Evolutionary conservation across 1,140 invertebrate species (phyloP).

Genomic region (Penaeus japonicus): DNA sequence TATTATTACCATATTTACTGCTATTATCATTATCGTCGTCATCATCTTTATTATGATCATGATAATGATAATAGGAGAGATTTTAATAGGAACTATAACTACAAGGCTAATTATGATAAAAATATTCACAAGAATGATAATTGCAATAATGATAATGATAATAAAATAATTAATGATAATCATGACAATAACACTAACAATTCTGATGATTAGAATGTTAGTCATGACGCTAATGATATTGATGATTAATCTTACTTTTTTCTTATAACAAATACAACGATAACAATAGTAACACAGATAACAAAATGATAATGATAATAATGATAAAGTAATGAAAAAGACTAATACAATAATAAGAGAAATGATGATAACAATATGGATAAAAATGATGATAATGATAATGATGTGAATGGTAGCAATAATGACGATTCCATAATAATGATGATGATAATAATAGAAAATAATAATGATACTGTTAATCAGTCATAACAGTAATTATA

Average conservation of each 20-base stretch:
- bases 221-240: not conserved
- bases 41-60: not conserved
- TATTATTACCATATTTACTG: no score
- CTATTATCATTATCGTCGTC: no score
- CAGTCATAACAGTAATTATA: not conserved
- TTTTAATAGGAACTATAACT: not conserved
- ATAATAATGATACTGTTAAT: no score
- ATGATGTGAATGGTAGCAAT: not conserved
- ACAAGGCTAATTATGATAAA: not conserved
- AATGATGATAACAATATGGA: not conserved
- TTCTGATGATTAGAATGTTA: not conserved
- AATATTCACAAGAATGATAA: not conserved
- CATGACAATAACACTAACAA: not conserved
- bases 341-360: no score
- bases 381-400: not conserved
- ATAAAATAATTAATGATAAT: not conserved
- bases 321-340: no score
- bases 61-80: not conserved
- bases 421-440: no score
- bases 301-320: no score
- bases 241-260: no score
- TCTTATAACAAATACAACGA: not conserved
- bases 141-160: not conserved
- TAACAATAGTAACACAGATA: not conserved
- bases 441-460: no score